A percentile compares a stretch with the other conserved stretches of the same genome.
Conservation (phyloP, 1,140 invertebrate species). For the Drosophila murphyi region DNA sequence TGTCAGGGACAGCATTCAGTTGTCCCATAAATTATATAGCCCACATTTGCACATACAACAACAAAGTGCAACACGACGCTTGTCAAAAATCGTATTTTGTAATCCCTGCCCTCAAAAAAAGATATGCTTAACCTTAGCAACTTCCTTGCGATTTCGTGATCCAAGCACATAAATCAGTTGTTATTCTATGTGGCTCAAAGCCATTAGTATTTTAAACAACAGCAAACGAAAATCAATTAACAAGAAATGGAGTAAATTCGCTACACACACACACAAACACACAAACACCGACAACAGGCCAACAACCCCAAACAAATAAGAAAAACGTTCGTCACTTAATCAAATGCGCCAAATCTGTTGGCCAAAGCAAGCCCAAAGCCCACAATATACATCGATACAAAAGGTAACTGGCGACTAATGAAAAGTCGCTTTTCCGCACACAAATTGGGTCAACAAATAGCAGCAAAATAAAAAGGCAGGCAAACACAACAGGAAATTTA, state of each 20-base stretch:
- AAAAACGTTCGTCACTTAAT: slow-evolving; percentile 58
- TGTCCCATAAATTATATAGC: slow-evolving; percentile 31
- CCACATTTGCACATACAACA: slow-evolving; percentile 1
- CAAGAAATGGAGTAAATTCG: slow-evolving; percentile 64
- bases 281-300: slow-evolving; percentile 4
- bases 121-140: not conserved
- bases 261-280: slow-evolving; percentile 17
- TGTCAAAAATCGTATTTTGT: not conserved
- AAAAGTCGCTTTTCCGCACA: slow-evolving; percentile 76
- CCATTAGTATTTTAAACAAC: slow-evolving; percentile 31
- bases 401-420: slow-evolving; percentile 65
- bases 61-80: not conserved
- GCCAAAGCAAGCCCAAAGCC: slow-evolving; percentile 14
- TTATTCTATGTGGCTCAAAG: not conserved
- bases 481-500: slow-evolving; percentile 70
- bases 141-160: not conserved
- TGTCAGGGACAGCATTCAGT: slow-evolving; percentile 24
- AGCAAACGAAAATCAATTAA: slow-evolving; percentile 61
- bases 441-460: slow-evolving; percentile 71
- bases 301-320: slow-evolving; percentile 41
- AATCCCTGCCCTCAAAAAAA: not conserved
- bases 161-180: not conserved
- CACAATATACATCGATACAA: slow-evolving; percentile 36
- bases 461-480: slow-evolving; percentile 24
- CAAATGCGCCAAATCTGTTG: slow-evolving; percentile 54